Conservation (phyloP, 2,888 invertebrate genomes). For the Diloba caeruleocephala region DNA sequence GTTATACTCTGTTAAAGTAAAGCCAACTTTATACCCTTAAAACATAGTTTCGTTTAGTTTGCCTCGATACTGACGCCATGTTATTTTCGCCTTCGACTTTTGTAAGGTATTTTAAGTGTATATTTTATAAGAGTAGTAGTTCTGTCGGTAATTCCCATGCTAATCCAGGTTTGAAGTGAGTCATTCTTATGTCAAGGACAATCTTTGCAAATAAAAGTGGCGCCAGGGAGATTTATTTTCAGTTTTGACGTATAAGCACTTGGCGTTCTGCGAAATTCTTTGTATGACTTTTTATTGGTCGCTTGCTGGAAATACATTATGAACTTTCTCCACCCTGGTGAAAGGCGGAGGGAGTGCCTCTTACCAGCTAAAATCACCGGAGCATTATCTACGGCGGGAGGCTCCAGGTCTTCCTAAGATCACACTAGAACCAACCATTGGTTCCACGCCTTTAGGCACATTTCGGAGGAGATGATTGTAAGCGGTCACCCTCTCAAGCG, state of each 20-base stretch:
- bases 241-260: background rate
- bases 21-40: conserved; percentile 2
- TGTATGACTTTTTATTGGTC: too few relatives aligned
- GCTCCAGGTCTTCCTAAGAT: too few relatives aligned
- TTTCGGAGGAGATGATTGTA: too few relatives aligned
- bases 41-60: conserved; percentile 13
- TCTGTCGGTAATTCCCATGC: conserved; percentile 12
- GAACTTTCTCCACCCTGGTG: too few relatives aligned
- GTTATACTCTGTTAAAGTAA: background rate
- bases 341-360: too few relatives aligned
- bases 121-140: conserved; percentile 29
- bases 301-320: too few relatives aligned
- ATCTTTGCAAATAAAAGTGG: background rate
- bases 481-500: too few relatives aligned
- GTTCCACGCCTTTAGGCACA: too few relatives aligned
- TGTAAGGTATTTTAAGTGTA: conserved; percentile 15
- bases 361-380: too few relatives aligned
- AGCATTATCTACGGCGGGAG: too few relatives aligned
- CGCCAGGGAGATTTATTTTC: background rate
- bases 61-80: background rate
- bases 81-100: conserved; percentile 25
- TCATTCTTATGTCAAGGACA: background rate
- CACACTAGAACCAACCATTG: too few relatives aligned
- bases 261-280: too few relatives aligned
- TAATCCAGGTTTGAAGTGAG: conserved; percentile 1